Evolutionary conservation across 2,113 vertebrate species (phyloP).

Genomic region (Theristicus caerulescens): DNA sequence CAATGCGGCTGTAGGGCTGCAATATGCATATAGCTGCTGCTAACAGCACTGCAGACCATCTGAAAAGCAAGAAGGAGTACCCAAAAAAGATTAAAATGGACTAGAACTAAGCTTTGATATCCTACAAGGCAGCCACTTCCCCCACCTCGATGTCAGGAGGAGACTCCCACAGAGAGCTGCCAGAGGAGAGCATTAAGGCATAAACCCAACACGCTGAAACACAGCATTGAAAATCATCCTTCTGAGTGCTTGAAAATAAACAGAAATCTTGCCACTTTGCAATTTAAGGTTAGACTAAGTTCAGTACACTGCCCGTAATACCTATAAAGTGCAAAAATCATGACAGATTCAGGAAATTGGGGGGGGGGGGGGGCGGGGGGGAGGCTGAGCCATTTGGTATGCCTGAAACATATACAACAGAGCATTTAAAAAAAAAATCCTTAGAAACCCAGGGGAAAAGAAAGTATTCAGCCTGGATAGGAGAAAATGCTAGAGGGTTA

Average conservation of each 20-base stretch:
- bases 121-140: background rate
- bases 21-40: background rate
- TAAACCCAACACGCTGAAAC: background rate
- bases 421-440: background rate
- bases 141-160: background rate
- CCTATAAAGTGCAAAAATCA: background rate
- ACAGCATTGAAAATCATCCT: background rate
- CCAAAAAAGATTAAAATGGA: background rate
- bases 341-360: background rate
- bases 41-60: background rate
- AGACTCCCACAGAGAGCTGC: background rate
- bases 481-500: background rate
- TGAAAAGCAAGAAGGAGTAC: background rate
- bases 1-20: background rate
- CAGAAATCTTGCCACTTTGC: background rate
- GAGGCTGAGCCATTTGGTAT: background rate
- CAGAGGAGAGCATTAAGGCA: fast-evolving
- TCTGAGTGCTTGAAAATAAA: background rate
- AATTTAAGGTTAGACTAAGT: background rate
- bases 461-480: background rate
- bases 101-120: background rate
- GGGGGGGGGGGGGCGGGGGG: too few species aligned
- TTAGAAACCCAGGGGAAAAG: background rate
- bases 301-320: background rate
- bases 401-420: background rate